phyloP scores from a whole-genome alignment of 1,140 invertebrate species.

The Sitophilus oryzae region DNA sequence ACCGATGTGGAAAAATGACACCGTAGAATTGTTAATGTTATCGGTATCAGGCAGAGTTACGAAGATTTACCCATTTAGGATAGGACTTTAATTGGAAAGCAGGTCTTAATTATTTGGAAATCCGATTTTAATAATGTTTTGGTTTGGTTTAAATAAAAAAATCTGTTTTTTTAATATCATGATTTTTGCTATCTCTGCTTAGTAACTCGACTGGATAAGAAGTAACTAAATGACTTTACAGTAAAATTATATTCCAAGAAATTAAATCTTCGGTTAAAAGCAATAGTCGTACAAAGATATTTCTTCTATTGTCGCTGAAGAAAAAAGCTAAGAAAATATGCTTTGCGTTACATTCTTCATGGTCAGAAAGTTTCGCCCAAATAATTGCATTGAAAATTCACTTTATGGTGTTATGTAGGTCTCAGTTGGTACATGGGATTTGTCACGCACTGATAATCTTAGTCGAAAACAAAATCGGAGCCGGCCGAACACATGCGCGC shows the following conservation, averaged over 20 bases:
- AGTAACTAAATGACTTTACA: not conserved
- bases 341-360: not conserved
- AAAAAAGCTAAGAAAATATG: not conserved
- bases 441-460: conserved; percentile 8
- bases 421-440: conserved; percentile 7
- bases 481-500: too few species aligned
- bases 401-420: conserved; percentile 8
- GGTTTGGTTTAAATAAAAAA: not conserved
- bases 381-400: conserved; percentile 10
- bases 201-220: not conserved
- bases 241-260: not conserved
- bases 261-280: not conserved
- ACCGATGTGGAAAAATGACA: too few species aligned
- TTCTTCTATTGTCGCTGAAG: not conserved
- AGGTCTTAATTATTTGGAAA: too few species aligned
- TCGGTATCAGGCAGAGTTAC: too few species aligned
- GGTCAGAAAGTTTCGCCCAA: conserved; percentile 8
- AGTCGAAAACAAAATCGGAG: conserved; percentile 8
- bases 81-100: too few species aligned
- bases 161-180: too few species aligned
- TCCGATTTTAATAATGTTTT: conserved; percentile 9
- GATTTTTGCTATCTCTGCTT: not conserved
- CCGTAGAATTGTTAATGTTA: too few species aligned
- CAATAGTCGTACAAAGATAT: not conserved
- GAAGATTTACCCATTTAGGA: too few species aligned